These are phyloP conservation scores for Nephila pilipes DNA, from an alignment of 1,140 invertebrate species.

Conservation along the genomic window DNA sequence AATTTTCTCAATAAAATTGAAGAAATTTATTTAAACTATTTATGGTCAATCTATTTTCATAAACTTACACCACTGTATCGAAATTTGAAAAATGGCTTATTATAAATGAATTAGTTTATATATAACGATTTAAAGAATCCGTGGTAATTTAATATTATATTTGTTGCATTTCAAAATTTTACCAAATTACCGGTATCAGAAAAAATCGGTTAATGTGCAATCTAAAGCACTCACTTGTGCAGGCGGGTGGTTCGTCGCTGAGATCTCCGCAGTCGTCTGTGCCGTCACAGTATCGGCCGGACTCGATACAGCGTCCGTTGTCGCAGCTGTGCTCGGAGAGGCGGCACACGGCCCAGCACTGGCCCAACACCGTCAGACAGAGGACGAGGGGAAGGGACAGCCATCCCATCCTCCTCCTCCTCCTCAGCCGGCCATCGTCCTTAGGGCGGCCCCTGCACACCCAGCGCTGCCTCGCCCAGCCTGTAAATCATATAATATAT, in stretches of 20 bases:
- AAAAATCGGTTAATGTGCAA: not conserved
- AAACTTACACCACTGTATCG: no score
- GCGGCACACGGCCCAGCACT: slow-evolving; percentile 83
- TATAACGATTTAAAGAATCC: no score
- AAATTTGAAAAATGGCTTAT: no score
- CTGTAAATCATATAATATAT: not conserved
- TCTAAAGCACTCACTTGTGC: slow-evolving; percentile 88
- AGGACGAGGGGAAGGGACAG: slow-evolving; percentile 65
- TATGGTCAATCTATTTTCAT: no score
- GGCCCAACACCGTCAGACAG: slow-evolving; percentile 51
- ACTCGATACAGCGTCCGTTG: slow-evolving; percentile 89
- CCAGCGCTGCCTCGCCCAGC: not conserved
- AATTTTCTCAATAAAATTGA: no score
- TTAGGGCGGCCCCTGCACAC: not conserved
- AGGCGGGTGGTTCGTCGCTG: slow-evolving; percentile 91
- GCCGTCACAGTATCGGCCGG: slow-evolving; percentile 91
- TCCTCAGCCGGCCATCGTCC: slow-evolving; percentile 58
- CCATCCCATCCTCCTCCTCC: slow-evolving; percentile 71
- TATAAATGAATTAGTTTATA: no score
- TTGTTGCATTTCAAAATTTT: no score
- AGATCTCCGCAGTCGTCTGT: slow-evolving; percentile 92
- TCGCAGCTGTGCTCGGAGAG: slow-evolving; percentile 90
- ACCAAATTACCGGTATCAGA: no score
- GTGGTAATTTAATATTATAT: no score
- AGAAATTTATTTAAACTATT: no score